These are phyloP conservation scores for Acronicta psi DNA, from an alignment of 2,888 invertebrate species.

Conservation along the genomic window DNA sequence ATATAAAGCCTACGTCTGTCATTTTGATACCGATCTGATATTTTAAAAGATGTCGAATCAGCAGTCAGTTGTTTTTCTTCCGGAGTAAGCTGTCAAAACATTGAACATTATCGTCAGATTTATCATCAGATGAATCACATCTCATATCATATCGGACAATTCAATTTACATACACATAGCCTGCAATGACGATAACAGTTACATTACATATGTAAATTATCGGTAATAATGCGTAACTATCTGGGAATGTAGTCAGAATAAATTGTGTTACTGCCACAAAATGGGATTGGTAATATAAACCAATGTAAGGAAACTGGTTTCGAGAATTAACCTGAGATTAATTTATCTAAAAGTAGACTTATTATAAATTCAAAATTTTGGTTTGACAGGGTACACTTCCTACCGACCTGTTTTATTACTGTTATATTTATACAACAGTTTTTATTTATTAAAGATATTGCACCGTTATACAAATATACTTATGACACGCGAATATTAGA, in stretches of 20 bases:
- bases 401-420: too few species aligned
- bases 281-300: neutral
- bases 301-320: neutral
- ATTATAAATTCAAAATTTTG: too few species aligned
- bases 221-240: neutral
- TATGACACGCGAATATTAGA: too few species aligned
- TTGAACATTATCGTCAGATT: constrained; percentile 15
- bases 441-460: too few species aligned
- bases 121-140: constrained; percentile 30
- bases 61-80: constrained; percentile 20
- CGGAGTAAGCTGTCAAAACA: constrained; percentile 4
- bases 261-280: neutral
- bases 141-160: constrained; percentile 19
- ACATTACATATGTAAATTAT: constrained; percentile 33
- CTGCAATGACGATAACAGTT: constrained; percentile 13
- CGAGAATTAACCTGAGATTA: too few species aligned
- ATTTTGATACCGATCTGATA: constrained; percentile 2
- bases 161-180: constrained; percentile 39
- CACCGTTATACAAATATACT: too few species aligned
- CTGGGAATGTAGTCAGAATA: neutral
- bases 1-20: constrained; percentile 2
- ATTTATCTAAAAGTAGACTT: too few species aligned
- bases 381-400: too few species aligned
- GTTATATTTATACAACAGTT: too few species aligned
- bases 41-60: constrained; percentile 8